Evolutionary conservation across 2,888 invertebrate genomes (phyloP).

Genomic region (Odontocerum albicorne): DNA sequence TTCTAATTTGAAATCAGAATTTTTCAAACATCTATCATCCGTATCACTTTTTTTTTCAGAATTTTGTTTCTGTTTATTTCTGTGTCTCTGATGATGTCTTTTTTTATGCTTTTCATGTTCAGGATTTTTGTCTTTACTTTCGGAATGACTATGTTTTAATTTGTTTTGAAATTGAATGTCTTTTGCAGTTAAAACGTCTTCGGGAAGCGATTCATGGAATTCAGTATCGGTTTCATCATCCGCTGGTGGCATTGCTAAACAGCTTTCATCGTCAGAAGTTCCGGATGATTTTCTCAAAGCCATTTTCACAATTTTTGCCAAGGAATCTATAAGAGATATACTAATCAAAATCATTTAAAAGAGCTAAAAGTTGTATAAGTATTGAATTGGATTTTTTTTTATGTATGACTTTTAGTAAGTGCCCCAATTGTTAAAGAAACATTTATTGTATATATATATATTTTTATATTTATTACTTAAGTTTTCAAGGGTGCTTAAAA

Average conservation of each 20-base stretch:
- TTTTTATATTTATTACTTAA: too few relatives aligned
- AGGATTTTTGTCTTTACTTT: constrained; percentile 39
- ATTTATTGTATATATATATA: too few relatives aligned
- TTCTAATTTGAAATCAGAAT: constrained; percentile 38
- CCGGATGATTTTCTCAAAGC: constrained; percentile 62
- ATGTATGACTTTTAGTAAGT: too few relatives aligned
- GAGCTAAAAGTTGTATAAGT: too few relatives aligned
- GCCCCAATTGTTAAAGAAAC: too few relatives aligned
- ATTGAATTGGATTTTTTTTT: too few relatives aligned
- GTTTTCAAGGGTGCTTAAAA: too few relatives aligned
- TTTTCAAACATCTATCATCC: background rate
- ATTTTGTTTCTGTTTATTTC: background rate
- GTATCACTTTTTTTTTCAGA: background rate
- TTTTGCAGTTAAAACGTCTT: constrained; percentile 60
- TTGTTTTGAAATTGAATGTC: constrained; percentile 46
- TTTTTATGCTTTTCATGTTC: constrained; percentile 42
- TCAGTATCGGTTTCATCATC: constrained; percentile 71
- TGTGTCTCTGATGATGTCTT: background rate
- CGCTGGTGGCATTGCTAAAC: constrained; percentile 46
- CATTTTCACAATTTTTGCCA: constrained; percentile 61
- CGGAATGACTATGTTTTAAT: constrained; percentile 19
- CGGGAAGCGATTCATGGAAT: constrained; percentile 70
- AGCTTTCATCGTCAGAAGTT: constrained; percentile 56
- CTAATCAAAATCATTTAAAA: too few relatives aligned
- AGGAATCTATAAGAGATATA: too few relatives aligned